Base-by-base conservation (phyloP, 2,113 vertebrate species). In the Glareola pratincola region DNA sequence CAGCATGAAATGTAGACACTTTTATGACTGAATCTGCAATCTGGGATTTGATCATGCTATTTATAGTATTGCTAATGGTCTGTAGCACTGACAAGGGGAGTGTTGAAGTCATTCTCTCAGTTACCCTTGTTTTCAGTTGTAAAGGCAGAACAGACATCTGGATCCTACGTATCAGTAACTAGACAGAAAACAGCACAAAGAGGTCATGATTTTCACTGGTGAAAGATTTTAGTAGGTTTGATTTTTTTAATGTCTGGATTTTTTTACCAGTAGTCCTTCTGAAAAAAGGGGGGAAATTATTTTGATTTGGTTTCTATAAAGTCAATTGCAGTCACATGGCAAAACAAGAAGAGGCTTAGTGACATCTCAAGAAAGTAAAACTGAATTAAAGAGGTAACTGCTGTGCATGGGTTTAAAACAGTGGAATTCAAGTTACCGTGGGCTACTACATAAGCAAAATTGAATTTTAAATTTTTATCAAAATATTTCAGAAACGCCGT, bases 1-100 rank as follows among this genome's bases (percentile, higher is more conserved):
- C 95, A 95, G 85, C 78, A 47, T 83, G 94, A 97, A 92, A 90
- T 82, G 73, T 56, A 85, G 87, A 90, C 48, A 24, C 7, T 93
- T 92, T 96, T 95, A 95, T 90, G 93, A 93, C 66, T 80, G 92
- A 94, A 96, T 95, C 85, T 94, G 71, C 88, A 95, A 76, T 93
- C 51, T 92, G 78, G 85, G 92, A 85, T 95, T 92, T 92, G 78
- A 96, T 94, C 71, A 17, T 88, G 54, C 81, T 96, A 93, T 96
- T 95, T 96, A 90, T 93, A 89, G 90, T 88, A 88, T 66, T 96
- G 73, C 26, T 94, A 95, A 92, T 94, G 88, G 50, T 73, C 88
- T 95, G 75, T 62, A 90, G 56, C 92, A 76, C 77, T 85, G 95
- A 87, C 69, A 90, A 96, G 77, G 73, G 56, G 62, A 53, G n/a